Evolutionary conservation across 1,140 invertebrate species (phyloP).

Genomic region (Gonioctena quinquepunctata): DNA sequence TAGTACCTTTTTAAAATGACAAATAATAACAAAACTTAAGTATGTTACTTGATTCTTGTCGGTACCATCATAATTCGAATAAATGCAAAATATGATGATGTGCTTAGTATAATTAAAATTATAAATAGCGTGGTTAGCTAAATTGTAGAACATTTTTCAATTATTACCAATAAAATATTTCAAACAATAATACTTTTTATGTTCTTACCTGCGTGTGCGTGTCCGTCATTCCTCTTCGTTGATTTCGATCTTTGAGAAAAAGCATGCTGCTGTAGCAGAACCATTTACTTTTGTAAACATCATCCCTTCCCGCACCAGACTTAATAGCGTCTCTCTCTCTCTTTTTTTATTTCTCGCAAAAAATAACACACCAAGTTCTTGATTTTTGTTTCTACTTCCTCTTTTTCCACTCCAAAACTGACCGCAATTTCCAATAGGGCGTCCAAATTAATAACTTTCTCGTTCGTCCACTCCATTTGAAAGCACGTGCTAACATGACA

Average conservation of each 20-base stretch:
- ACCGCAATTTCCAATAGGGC: slow-evolving; percentile 19
- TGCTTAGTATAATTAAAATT: too few relatives aligned
- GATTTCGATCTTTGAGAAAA: not conserved
- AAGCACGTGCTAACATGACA: too few relatives aligned
- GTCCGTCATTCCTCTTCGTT: not conserved
- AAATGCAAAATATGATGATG: too few relatives aligned
- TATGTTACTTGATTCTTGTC: too few relatives aligned
- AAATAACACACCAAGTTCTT: slow-evolving; percentile 16
- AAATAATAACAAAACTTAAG: too few relatives aligned
- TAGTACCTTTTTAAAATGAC: not conserved
- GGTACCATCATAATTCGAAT: too few relatives aligned
- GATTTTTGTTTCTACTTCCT: slow-evolving; percentile 21
- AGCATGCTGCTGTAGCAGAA: not conserved
- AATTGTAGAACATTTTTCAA: too few relatives aligned
- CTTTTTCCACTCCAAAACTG: slow-evolving; percentile 14
- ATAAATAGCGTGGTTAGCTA: too few relatives aligned
- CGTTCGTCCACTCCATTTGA: too few relatives aligned
- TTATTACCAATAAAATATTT: too few relatives aligned
- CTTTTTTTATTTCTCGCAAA: slow-evolving; percentile 20
- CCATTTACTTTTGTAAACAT: not conserved
- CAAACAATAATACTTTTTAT: too few relatives aligned
- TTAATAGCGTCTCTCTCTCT: slow-evolving; percentile 7
- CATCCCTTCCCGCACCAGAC: not conserved
- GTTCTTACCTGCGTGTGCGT: not conserved
- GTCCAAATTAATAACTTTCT: too few relatives aligned